Base-by-base conservation (phyloP, 37 sponge, comb jelly and placozoan species). In the Petrosia ficiformis region DNA sequence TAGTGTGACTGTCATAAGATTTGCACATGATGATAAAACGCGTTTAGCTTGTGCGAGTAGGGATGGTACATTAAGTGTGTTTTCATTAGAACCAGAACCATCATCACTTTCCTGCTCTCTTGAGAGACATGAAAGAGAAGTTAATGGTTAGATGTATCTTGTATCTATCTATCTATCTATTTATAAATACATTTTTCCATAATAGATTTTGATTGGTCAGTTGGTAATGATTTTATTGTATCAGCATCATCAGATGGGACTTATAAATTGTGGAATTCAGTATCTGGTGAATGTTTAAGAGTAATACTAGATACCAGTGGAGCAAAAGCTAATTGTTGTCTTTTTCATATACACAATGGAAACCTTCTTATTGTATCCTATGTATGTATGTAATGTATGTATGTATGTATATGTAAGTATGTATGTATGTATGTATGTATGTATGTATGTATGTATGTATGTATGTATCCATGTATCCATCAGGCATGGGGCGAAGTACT, bases 181-280 rank as follows among this genome's bases (percentile, higher is more conserved):
- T 29, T 28, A 28, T 14, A 30, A 41, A 64, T 25, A 8, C 40
- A 26, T 56, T 39, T 14, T 40, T 43, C 22, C 29, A 72, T 35
- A 37, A 0, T 43, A 92, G 92, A 94, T 71, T 87, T 94, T 72
- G 92, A 90, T 48, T 94, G 95, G 95, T 94, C 95, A 22, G 65
- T 80, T 6, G 70, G 85, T 32, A 89, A 89, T 66, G 95, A 94
- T 68, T 80, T 83, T 54, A 76, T 94, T 0, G 86, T 87, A 29
- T 87, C 92, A 2, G 87, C 85, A 1, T 94, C 95, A 1, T 86
- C 92, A 16, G 95, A 94, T 60, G 83, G 87, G 19, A 94, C 93
- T 0, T 83, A 77, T 77, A 70, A 93, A 5, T 65, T 94, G 58
- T 94, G 95, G 95, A 71, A 87, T 66, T 57, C 92, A 24, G 39